Conservation (phyloP, 2,113 vertebrate species). For the Marmota flaviventris region DNA sequence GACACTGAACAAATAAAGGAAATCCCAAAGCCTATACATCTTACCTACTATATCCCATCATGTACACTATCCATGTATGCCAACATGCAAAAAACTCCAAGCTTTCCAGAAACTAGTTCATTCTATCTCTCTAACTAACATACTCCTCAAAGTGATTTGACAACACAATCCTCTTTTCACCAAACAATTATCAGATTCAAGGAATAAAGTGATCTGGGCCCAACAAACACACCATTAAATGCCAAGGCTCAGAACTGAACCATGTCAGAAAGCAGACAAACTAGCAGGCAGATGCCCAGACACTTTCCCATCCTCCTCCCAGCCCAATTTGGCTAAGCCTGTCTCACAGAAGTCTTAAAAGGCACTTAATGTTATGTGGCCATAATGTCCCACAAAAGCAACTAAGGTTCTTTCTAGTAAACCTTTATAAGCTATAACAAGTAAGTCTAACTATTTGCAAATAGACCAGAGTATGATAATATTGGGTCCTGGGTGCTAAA, state of each 20-base stretch:
- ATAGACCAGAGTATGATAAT: background rate
- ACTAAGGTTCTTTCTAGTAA: background rate
- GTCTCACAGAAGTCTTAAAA: conserved; percentile 21
- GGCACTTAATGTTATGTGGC: background rate
- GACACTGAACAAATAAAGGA: background rate
- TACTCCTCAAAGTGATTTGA: conserved; percentile 34
- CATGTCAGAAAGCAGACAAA: background rate
- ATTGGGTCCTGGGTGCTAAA: background rate
- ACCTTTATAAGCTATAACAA: conserved; percentile 5
- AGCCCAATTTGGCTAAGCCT: background rate
- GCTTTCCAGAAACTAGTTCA: background rate
- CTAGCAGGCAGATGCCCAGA: background rate
- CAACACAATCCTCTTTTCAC: conserved; percentile 29
- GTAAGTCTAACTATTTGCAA: background rate
- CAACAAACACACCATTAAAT: background rate
- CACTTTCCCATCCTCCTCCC: background rate
- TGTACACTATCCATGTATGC: background rate
- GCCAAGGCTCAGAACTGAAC: background rate
- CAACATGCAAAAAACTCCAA: background rate
- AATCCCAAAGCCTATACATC: background rate
- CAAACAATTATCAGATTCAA: background rate
- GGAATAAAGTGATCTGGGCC: background rate
- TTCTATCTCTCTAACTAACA: conserved; percentile 41
- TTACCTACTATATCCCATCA: background rate
- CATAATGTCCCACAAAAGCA: background rate